Percentiles rank a stretch among this genome's conserved stretches.
Conservation (phyloP, 2,113 vertebrate species). For the Phalacrocorax brasilianus region DNA sequence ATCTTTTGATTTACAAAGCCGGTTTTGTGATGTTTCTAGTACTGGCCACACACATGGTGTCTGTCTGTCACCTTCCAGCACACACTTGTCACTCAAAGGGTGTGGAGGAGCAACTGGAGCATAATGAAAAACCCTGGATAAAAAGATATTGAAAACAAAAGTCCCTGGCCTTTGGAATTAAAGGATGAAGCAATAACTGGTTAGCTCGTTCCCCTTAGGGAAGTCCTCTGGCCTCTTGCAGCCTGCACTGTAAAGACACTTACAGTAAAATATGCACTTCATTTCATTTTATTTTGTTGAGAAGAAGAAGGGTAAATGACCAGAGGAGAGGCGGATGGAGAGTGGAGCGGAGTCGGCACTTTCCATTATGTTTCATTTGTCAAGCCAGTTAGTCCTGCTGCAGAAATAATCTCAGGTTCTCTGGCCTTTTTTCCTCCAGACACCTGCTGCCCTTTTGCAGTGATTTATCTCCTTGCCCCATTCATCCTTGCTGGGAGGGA, state of each 20-base stretch:
- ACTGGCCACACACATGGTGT: not conserved
- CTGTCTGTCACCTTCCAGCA: not conserved
- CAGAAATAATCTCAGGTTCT: conserved; percentile 30
- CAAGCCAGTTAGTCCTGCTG: conserved; percentile 40
- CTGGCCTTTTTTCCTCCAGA: not conserved
- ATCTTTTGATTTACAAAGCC: not conserved
- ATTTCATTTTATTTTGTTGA: conserved; percentile 15
- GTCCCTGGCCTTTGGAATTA: conserved; percentile 30
- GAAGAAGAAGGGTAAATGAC: conserved; percentile 38
- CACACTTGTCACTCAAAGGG: not conserved
- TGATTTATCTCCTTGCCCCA: not conserved
- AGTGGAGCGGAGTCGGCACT: not conserved
- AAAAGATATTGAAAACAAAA: conserved; percentile 48
- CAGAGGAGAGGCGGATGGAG: not conserved
- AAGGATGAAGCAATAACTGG: not conserved
- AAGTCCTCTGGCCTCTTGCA: not conserved
- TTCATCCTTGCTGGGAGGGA: not conserved
- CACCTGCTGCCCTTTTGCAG: conserved; percentile 17
- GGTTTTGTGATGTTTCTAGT: not conserved
- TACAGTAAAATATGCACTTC: conserved; percentile 13
- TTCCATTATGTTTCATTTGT: conserved; percentile 41
- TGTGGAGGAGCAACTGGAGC: not conserved
- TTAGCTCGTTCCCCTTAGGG: not conserved
- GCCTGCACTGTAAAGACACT: conserved; percentile 44
- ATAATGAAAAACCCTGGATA: not conserved